Percentiles rank a stretch among this genome's conserved stretches.
Evolutionary conservation across 1,140 invertebrate genomes (phyloP).

Genomic region (Bombus turneri): DNA sequence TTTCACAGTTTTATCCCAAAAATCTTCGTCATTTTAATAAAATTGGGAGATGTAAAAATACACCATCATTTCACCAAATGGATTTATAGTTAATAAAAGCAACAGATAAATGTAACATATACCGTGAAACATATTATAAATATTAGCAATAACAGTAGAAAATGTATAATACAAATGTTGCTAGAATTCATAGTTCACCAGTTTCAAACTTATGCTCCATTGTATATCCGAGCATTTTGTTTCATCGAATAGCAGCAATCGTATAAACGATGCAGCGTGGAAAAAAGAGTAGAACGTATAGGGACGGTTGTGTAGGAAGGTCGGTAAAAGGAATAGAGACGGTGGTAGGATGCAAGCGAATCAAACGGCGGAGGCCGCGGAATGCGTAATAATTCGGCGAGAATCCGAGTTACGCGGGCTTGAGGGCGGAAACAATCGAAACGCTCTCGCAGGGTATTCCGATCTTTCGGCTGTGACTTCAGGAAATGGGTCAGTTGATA

Average conservation of each 20-base stretch:
- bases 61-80: too few species aligned
- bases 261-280: background rate
- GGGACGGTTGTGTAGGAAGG: too few species aligned
- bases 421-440: conserved; percentile 36
- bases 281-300: background rate
- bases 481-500: conserved; percentile 66
- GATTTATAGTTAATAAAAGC: too few species aligned
- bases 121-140: too few species aligned
- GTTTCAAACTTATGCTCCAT: too few species aligned
- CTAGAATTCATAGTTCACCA: too few species aligned
- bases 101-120: too few species aligned
- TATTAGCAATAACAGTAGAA: too few species aligned
- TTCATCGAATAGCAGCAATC: background rate
- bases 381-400: conserved; percentile 36
- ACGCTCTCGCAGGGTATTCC: conserved; percentile 17
- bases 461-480: conserved; percentile 56
- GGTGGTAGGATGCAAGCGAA: background rate
- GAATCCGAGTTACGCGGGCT: conserved; percentile 24
- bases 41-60: too few species aligned
- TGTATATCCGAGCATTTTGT: too few species aligned
- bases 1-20: background rate
- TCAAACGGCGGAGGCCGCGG: conserved; percentile 12
- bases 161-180: too few species aligned
- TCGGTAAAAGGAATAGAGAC: background rate
- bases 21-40: too few species aligned